Evolutionary conservation across 2,113 vertebrate species (phyloP).

Genomic region (Jaculus jaculus): DNA sequence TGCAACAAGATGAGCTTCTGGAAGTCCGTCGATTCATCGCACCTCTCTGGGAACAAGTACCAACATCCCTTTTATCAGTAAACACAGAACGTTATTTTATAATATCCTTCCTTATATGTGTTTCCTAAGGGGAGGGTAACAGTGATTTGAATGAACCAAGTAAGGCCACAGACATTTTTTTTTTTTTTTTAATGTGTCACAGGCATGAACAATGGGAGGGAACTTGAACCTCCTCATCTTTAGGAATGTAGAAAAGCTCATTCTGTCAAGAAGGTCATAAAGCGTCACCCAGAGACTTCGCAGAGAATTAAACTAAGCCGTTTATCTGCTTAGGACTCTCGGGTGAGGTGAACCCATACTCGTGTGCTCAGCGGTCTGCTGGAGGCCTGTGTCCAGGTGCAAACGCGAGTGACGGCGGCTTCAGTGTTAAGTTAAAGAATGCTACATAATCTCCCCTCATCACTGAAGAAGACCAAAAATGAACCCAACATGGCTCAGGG

Average conservation of each 20-base stretch:
- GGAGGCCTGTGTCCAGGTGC: slow-evolving; percentile 65
- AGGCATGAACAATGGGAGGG: background rate
- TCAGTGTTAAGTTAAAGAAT: slow-evolving; percentile 70
- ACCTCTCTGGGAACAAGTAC: slow-evolving; percentile 1
- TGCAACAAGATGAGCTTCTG: slow-evolving; percentile 6
- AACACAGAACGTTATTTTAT: background rate
- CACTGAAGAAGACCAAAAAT: no score
- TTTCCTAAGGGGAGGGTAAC: background rate
- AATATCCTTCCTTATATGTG: background rate
- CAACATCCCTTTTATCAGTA: slow-evolving; percentile 44
- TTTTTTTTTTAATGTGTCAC: slow-evolving; percentile 4
- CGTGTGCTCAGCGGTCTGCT: slow-evolving; percentile 67
- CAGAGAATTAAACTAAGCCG: slow-evolving; percentile 45
- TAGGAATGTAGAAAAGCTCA: slow-evolving; percentile 38
- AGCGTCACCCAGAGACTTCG: background rate
- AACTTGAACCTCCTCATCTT: slow-evolving; percentile 10
- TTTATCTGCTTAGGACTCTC: slow-evolving; percentile 59
- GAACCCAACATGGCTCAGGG: no score
- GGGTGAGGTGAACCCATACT: slow-evolving; percentile 53
- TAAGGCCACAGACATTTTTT: background rate
- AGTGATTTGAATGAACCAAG: slow-evolving; percentile 5
- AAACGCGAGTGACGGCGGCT: slow-evolving; percentile 16
- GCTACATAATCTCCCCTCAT: no score
- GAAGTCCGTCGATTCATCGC: slow-evolving; percentile 41
- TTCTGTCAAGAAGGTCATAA: slow-evolving; percentile 27